A percentile compares a stretch with the other conserved stretches of the same genome.
These are phyloP conservation scores for Drosophila kepulauana DNA, from an alignment of 1,140 invertebrate genomes.

Conservation along the genomic window DNA sequence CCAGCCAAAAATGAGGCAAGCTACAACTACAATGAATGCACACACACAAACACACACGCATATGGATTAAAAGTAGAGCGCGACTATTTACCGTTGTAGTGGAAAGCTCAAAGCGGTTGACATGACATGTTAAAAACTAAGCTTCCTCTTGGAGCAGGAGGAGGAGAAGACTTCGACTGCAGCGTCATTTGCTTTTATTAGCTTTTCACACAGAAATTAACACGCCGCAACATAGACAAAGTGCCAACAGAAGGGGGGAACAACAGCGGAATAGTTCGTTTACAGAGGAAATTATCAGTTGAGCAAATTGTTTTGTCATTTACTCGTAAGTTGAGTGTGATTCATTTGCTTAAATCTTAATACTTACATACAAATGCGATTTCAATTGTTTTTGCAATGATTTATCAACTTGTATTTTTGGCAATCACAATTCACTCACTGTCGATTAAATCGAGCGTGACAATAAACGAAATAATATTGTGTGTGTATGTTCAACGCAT, in stretches of 20 bases:
- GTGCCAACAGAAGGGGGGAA: not conserved
- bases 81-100: conserved; percentile 56
- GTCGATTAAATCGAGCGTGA: conserved; percentile 66
- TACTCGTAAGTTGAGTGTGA: conserved; percentile 14
- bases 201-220: conserved; percentile 52
- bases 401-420: conserved; percentile 26
- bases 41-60: not conserved
- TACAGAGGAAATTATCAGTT: conserved; percentile 25
- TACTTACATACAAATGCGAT: conserved; percentile 35
- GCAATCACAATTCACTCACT: conserved; percentile 36
- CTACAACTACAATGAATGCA: conserved; percentile 11
- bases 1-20: conserved; percentile 24
- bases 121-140: conserved; percentile 55
- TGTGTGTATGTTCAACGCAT: conserved; percentile 63
- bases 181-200: conserved; percentile 54
- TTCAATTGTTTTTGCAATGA: conserved; percentile 31
- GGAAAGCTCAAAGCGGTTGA: conserved; percentile 41
- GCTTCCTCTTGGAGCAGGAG: conserved; percentile 14
- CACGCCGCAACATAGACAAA: conserved; percentile 21
- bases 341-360: conserved; percentile 21
- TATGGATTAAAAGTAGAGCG: conserved; percentile 41
- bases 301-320: conserved; percentile 31
- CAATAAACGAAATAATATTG: conserved; percentile 65
- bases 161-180: conserved; percentile 5
- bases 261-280: not conserved